A percentile compares a stretch with the other conserved stretches of the same genome.
These are phyloP conservation scores for Apis florea DNA, from an alignment of 1,140 invertebrate genomes.

Conservation along the genomic window DNA sequence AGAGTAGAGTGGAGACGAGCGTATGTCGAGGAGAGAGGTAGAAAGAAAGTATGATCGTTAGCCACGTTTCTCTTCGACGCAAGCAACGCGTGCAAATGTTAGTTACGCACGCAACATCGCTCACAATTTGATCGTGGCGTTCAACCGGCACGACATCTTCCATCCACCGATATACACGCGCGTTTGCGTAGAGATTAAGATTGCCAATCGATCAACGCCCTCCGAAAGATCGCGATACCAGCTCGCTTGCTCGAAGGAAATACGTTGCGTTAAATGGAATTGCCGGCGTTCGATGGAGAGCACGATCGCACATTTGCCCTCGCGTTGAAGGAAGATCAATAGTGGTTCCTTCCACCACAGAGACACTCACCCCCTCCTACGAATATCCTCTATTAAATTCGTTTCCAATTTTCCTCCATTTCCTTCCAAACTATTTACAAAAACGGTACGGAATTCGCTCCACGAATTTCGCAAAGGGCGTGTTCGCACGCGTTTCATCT, in stretches of 20 bases:
- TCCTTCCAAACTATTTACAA: background rate
- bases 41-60: slow-evolving; percentile 24
- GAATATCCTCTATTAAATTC: background rate
- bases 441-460: no score
- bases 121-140: slow-evolving; percentile 61
- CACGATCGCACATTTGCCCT: background rate
- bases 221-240: background rate
- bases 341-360: background rate
- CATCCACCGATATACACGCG: slow-evolving; percentile 18
- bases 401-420: background rate
- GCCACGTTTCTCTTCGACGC: slow-evolving; percentile 51
- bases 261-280: background rate
- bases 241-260: background rate
- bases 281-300: background rate
- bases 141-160: slow-evolving; percentile 59
- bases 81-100: slow-evolving; percentile 59
- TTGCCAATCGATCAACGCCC: background rate
- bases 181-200: slow-evolving; percentile 16
- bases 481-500: background rate
- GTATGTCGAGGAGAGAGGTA: no score
- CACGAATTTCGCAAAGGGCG: no score
- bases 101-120: slow-evolving; percentile 61
- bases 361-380: no score
- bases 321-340: background rate
- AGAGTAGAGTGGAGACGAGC: background rate